phyloP scores from a whole-genome alignment of 2,113 vertebrate genomes.

The Struthidea cinerea region DNA sequence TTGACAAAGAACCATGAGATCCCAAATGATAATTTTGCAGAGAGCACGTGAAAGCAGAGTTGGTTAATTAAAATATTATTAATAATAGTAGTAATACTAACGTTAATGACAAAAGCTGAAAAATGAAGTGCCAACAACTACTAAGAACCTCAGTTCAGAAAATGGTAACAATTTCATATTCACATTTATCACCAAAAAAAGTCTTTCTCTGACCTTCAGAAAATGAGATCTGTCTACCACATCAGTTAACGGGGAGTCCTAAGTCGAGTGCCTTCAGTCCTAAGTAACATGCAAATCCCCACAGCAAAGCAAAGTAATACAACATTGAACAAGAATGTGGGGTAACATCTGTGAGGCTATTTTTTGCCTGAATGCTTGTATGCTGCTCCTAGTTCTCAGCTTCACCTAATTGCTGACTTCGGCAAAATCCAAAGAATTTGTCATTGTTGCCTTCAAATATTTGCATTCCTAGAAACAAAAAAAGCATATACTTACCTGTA shows the following conservation, averaged over 20 bases:
- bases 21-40: not conserved
- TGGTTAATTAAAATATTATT: not conserved
- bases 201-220: conserved; percentile 64
- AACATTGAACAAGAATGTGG: not conserved
- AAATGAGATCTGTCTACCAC: not conserved
- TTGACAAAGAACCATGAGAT: not conserved
- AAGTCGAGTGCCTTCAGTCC: not conserved
- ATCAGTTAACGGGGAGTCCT: not conserved
- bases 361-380: not conserved
- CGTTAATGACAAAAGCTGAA: not conserved
- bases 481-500: conserved; percentile 47
- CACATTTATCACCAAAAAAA: conserved; percentile 24
- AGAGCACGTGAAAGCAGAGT: not conserved
- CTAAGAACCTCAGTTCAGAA: not conserved
- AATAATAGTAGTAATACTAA: not conserved
- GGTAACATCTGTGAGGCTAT: conserved; percentile 31
- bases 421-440: not conserved
- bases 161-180: not conserved
- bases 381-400: not conserved
- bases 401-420: not conserved
- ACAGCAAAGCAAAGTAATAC: not conserved
- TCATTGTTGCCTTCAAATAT: not conserved
- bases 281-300: conserved; percentile 5
- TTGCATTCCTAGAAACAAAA: not conserved
- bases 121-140: not conserved